Base-by-base conservation (phyloP, 2,113 vertebrate genomes). In the Polyodon spathula region DNA sequence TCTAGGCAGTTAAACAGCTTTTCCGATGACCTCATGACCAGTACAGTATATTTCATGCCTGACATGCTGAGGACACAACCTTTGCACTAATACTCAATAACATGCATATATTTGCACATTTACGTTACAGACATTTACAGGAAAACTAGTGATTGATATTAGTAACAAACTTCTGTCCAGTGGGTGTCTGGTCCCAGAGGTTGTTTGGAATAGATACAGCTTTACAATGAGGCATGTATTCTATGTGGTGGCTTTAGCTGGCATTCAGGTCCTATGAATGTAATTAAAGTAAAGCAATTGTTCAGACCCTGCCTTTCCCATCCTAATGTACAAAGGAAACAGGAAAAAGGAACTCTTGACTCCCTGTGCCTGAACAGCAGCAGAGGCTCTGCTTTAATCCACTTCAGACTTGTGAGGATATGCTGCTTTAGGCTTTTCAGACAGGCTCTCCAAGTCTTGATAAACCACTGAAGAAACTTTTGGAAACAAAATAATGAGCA, bases 291-390 rank as follows among this genome's bases (percentile, higher is more conserved):
- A 48, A 66, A 61, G 63, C 40, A 51, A 74, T 74, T 71, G 72
- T 89, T 87, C 86, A 88, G 84, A 85, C 85, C 82, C 77, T 81
- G 87, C 83, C 86, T 88, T 89, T 88, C 82, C 83, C 86, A 90
- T 91, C 87, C 89, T 89, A 87, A 87, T 85, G 85, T 86, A 85
- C 82, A 90, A 86, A 89, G 88, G 90, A 91, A 90, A 92, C 89
- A 92, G 90, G 88, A 92, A 92, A 90, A 91, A 86, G 89, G 90
- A 92, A 92, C 88, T 68, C 54, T 86, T 87, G 81, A 86, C 87
- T 92, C 90, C 90, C 88, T 80, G 82, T 78, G 80, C 79, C 88
- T 83, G 85, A 81, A 82, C 80, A 81, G 83, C 76, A 84, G 77
- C 79, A 82, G 86, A 57, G 63, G 55, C 42, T 59, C 16, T n/a